Conservation (phyloP, 37 sponge, comb jelly and placozoan species). For the Dysidea cf. avara region DNA sequence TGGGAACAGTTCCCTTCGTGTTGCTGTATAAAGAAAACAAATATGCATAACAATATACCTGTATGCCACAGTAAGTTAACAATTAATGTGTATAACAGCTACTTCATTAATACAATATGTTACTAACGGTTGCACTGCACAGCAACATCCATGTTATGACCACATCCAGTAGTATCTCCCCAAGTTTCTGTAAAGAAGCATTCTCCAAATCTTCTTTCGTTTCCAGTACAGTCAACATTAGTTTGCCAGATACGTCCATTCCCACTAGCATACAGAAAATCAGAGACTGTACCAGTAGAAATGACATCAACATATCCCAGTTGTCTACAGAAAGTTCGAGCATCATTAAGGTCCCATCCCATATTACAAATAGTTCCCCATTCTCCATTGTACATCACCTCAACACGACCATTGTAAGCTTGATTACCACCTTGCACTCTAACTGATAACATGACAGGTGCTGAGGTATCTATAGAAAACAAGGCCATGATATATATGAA, state of each 20-base stretch:
- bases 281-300: not conserved
- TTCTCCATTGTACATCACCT: not conserved
- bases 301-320: constrained; percentile 5
- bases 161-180: not conserved
- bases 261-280: not conserved
- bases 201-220: constrained; percentile 1
- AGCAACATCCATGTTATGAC: constrained; percentile 8
- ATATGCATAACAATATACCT: no score
- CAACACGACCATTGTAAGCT: constrained; percentile 8
- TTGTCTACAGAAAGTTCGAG: constrained; percentile 11
- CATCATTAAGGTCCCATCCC: constrained; percentile 25
- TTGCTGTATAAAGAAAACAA: no score
- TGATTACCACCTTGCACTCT: constrained; percentile 9
- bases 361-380: constrained; percentile 44
- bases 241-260: constrained; percentile 4
- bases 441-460: not conserved
- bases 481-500: no score
- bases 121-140: constrained; percentile 7
- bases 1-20: no score
- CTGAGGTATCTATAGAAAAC: not conserved
- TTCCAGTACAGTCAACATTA: constrained; percentile 9
- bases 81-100: no score
- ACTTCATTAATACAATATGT: no score
- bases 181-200: constrained; percentile 6
- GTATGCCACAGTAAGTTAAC: no score